Evolutionary conservation across 2,113 vertebrate species (phyloP).

Genomic region (Galemys pyrenaicus): DNA sequence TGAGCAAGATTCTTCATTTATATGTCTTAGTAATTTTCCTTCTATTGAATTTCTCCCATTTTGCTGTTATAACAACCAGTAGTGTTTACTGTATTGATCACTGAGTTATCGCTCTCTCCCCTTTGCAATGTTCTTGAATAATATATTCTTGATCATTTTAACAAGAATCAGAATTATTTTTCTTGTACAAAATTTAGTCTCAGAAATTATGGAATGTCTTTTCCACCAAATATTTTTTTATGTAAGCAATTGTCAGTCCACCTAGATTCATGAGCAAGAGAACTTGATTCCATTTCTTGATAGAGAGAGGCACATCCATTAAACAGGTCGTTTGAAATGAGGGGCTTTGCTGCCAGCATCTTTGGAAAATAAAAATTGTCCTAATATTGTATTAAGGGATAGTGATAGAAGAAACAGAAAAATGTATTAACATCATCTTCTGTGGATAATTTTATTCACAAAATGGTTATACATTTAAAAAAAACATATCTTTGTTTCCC

Average conservation of each 20-base stretch:
- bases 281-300: background rate
- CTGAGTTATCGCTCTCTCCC: background rate
- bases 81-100: background rate
- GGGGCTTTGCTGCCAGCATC: background rate
- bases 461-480: background rate
- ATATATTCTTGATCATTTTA: background rate
- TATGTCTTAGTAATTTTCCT: background rate
- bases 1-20: background rate
- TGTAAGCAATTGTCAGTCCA: background rate
- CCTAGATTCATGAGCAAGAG: background rate
- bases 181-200: background rate
- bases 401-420: background rate
- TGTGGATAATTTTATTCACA: background rate
- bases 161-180: background rate
- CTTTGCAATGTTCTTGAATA: background rate
- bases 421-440: background rate
- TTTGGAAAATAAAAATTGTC: background rate
- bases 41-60: background rate
- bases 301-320: background rate
- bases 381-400: background rate
- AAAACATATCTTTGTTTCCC: background rate
- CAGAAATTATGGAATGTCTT: background rate
- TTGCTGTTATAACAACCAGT: background rate
- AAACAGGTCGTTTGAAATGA: background rate
- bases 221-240: background rate